phyloP scores from a whole-genome alignment of 2,888 invertebrate species.

The Acrobasis consociella region DNA sequence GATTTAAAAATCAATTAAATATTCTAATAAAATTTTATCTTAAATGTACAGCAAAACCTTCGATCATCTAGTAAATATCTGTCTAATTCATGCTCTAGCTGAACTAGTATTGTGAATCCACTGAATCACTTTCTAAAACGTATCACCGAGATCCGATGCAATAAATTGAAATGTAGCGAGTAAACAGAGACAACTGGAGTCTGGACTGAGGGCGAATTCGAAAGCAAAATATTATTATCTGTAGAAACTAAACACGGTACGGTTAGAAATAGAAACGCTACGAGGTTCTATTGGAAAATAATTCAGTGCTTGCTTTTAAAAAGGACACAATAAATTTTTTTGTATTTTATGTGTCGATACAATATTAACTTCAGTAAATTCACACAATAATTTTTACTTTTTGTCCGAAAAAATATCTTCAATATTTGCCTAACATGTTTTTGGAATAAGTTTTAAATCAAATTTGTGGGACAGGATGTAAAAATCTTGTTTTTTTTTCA shows the following conservation, averaged over 20 bases:
- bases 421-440: too few relatives aligned
- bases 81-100: background rate
- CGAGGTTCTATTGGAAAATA: background rate
- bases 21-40: too few relatives aligned
- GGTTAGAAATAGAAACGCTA: background rate
- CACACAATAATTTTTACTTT: too few relatives aligned
- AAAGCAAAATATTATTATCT: constrained; percentile 10
- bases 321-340: too few relatives aligned
- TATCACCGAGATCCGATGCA: background rate
- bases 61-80: background rate
- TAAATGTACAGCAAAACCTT: too few relatives aligned
- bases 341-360: too few relatives aligned
- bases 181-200: background rate
- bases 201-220: background rate
- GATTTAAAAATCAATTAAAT: too few relatives aligned
- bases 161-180: constrained; percentile 3
- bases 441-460: too few relatives aligned
- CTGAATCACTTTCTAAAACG: background rate
- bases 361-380: too few relatives aligned
- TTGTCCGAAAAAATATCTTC: too few relatives aligned
- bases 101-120: background rate
- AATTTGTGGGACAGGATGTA: too few relatives aligned
- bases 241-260: background rate
- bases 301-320: background rate
- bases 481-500: too few relatives aligned